These are phyloP conservation scores for Lemur catta DNA, from an alignment of 2,797 vertebrate species.

Conservation along the genomic window DNA sequence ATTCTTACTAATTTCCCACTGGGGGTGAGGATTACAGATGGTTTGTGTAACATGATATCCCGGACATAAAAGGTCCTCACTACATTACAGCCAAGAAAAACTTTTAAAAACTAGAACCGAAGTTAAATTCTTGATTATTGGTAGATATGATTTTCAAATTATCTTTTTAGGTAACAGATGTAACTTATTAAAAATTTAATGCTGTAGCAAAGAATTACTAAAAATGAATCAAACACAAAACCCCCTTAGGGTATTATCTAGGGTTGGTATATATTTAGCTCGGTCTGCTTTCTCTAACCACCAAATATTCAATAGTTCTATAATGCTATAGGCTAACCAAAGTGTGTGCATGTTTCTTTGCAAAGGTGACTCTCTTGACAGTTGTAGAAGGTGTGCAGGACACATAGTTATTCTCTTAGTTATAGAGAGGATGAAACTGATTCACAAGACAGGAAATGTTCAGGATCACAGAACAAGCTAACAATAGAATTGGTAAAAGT, in stretches of 20 bases:
- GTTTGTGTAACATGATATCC: not conserved
- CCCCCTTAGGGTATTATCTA: not conserved
- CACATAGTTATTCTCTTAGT: not conserved
- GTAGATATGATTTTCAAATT: constrained; percentile 3
- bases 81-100: not conserved
- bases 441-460: not conserved
- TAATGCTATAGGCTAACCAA: not conserved
- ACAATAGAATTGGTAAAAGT: not conserved
- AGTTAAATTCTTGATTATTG: constrained; percentile 27
- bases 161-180: constrained; percentile 30
- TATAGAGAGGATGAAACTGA: not conserved
- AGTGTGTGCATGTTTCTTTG: not conserved
- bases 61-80: not conserved
- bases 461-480: not conserved
- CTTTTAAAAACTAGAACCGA: not conserved
- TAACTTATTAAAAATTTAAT: constrained; percentile 55
- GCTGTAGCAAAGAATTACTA: constrained; percentile 6
- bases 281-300: not conserved
- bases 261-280: not conserved
- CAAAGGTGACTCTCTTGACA: not conserved
- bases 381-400: accelerated
- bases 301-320: not conserved
- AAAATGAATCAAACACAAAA: constrained; percentile 39
- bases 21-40: not conserved
- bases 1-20: not conserved